Conservation (phyloP, 2,888 invertebrate genomes). For the Ptilodon capucinus region DNA sequence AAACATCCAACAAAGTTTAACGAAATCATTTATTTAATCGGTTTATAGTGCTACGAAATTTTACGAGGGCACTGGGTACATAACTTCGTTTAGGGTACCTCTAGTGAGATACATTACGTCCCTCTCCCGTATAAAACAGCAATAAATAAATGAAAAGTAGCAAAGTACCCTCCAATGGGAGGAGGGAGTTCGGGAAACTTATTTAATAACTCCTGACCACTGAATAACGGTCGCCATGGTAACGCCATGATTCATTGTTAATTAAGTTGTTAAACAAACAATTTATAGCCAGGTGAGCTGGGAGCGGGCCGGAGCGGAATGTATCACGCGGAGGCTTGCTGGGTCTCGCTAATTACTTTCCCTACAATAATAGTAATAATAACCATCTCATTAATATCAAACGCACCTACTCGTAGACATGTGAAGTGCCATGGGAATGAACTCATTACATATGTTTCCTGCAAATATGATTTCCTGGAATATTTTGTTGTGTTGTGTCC, state of each 20-base stretch:
- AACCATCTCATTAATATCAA: too few relatives aligned
- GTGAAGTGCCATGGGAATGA: too few relatives aligned
- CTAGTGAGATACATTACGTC: slow-evolving; percentile 26
- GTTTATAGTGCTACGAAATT: too few relatives aligned
- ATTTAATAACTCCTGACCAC: slow-evolving; percentile 56
- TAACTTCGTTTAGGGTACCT: neutral
- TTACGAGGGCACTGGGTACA: too few relatives aligned
- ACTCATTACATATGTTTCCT: too few relatives aligned
- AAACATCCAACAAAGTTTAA: too few relatives aligned
- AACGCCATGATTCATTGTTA: slow-evolving; percentile 32
- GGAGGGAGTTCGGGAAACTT: slow-evolving; percentile 46
- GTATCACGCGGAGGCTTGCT: neutral
- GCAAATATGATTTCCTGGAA: too few relatives aligned
- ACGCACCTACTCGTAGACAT: too few relatives aligned
- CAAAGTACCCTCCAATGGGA: slow-evolving; percentile 31
- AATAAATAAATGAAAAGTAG: slow-evolving; percentile 60
- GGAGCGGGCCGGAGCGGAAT: neutral
- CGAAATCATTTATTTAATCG: too few relatives aligned
- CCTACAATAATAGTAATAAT: too few relatives aligned
- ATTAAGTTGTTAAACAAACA: slow-evolving; percentile 34
- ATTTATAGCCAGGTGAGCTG: slow-evolving; percentile 7
- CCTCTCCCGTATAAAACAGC: slow-evolving; percentile 55
- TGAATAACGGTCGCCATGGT: slow-evolving; percentile 33
- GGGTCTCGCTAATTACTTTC: neutral
- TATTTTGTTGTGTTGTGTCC: too few relatives aligned